These are phyloP conservation scores for Valencia hispanica DNA, from an alignment of 2,797 vertebrate species.

Conservation along the genomic window DNA sequence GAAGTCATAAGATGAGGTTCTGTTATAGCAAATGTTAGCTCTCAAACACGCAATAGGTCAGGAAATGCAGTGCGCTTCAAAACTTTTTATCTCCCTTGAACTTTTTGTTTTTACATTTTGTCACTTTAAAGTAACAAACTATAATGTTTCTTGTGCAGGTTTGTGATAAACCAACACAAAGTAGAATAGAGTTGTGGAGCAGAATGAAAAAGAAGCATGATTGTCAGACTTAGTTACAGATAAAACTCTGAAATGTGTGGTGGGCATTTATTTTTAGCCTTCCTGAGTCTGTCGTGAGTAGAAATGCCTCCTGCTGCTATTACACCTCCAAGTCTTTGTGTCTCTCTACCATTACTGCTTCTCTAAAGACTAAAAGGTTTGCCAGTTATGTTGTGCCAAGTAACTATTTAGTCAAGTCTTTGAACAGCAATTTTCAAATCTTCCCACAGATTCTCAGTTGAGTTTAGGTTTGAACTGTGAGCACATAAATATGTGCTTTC, in stretches of 20 bases:
- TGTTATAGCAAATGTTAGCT: slow-evolving; percentile 47
- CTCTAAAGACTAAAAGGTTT: not conserved
- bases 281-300: not conserved
- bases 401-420: not conserved
- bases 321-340: not conserved
- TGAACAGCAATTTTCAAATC: not conserved
- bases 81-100: not conserved
- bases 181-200: not conserved
- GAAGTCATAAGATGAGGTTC: slow-evolving; percentile 62
- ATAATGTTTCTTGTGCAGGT: not conserved
- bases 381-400: not conserved
- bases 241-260: not conserved
- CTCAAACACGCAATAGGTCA: slow-evolving; percentile 33
- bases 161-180: not conserved
- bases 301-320: not conserved
- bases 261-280: not conserved
- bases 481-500: not conserved
- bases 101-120: slow-evolving; percentile 2
- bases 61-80: slow-evolving; percentile 23
- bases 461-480: not conserved
- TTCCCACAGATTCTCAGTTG: not conserved
- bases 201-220: not conserved
- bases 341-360: not conserved
- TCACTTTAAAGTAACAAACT: not conserved
- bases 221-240: not conserved